phyloP scores from a whole-genome alignment of 23 tunicate genomes.

The Aplidium turbinatum region DNA sequence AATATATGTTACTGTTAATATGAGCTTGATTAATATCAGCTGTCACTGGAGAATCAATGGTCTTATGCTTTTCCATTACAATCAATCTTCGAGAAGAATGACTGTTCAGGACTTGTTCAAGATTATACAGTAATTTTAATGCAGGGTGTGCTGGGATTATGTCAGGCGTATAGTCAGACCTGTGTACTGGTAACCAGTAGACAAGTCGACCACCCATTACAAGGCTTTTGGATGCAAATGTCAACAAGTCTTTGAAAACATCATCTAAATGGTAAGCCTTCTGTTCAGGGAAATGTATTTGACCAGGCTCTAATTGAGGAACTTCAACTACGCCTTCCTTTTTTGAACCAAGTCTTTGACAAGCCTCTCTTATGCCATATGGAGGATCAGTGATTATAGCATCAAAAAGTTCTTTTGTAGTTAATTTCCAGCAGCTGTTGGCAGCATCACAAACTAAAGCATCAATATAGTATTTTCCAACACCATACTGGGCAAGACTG shows the following conservation, averaged over 20 bases:
- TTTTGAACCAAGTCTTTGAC: conserved; percentile 71
- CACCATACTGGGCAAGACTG: conserved; percentile 61
- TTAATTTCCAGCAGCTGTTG: conserved; percentile 61
- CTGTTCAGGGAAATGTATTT: conserved; percentile 83
- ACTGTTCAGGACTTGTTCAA: conserved; percentile 85
- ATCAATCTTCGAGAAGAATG: conserved; percentile 86
- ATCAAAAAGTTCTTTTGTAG: conserved; percentile 62
- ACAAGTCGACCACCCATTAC: conserved; percentile 85
- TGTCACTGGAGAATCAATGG: not conserved
- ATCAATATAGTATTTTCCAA: conserved; percentile 64
- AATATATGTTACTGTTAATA: conserved; percentile 27
- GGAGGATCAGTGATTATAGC: conserved; percentile 99
- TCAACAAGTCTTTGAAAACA: conserved; percentile 84
- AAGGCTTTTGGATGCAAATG: conserved; percentile 58
- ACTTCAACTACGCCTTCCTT: conserved; percentile 12
- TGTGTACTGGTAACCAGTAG: conserved; percentile 89
- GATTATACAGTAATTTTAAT: conserved; percentile 69
- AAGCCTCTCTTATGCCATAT: conserved; percentile 93
- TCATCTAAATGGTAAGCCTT: conserved; percentile 85
- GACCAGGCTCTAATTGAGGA: conserved; percentile 46
- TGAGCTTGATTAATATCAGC: conserved; percentile 10
- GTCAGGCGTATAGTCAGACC: conserved; percentile 63
- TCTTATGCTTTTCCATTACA: conserved; percentile 74
- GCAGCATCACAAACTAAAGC: conserved; percentile 80
- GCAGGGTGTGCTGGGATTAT: conserved; percentile 74